Evolutionary conservation across 2,797 vertebrate species (phyloP), one percentile per base, ranked within the genome.

Genomic region (Sebastes hubbsi): DNA sequence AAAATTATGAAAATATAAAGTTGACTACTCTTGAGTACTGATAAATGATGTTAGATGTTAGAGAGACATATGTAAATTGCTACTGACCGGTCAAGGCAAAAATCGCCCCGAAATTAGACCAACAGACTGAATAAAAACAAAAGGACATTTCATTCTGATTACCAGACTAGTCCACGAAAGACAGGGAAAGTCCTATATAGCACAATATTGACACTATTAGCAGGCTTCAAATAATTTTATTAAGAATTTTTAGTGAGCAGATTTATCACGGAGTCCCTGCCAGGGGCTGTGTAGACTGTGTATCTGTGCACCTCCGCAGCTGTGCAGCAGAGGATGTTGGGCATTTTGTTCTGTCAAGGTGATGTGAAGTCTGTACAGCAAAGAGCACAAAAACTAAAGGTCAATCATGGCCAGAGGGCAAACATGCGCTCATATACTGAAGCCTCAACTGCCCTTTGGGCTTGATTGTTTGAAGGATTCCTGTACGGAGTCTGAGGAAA

Each of bases 381-480:
- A 69, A 74, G 10, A 81, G 42, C 52, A 63, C n/a, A 30, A 72
- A 59, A 78, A 38, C 2, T 46, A 75, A 84, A 88, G 77, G 82
- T 74, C 86, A 81, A 27, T 75, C 54, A 63, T 58, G 13, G 59
- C 86, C 59, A 56, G 70, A 69, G 66, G 70, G 49, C 58, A 52
- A 67, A 68, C 5, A 4, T 54, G 1, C 10, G 20, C 49, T 63
- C 52, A n/a, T 56, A 46, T 29, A 66, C 36, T 49, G 60, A 58
- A 74, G 60, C 64, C 14, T 74, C 66, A 11, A 3, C 24, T 76
- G 64, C 12, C 58, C 59, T 78, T 55, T 89, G 67, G 34, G 63
- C 62, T 76, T 27, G 58, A 69, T 68, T 87, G 36, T 78, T 66
- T 18, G 22, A 73, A 54, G 63, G 64, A 61, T 42, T 63, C 42